These are phyloP conservation scores for Aphelinus atriplicis DNA, from an alignment of 1,140 invertebrate species.

Conservation along the genomic window DNA sequence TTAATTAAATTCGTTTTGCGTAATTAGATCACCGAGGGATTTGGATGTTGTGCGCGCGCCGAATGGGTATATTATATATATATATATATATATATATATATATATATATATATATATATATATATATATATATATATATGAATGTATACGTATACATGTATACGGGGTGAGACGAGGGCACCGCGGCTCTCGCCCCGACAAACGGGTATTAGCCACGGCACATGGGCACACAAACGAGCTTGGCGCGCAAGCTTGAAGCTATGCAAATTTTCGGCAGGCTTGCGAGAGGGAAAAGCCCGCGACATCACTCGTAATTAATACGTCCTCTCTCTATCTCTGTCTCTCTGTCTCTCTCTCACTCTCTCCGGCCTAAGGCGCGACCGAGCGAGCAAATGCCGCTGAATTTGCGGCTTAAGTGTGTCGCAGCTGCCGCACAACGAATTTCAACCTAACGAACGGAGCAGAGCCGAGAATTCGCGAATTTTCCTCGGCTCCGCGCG, in stretches of 20 bases:
- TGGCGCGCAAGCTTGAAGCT: background rate
- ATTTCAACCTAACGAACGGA: slow-evolving; percentile 17
- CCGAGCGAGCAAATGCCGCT: background rate
- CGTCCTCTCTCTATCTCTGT: background rate
- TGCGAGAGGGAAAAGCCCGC: slow-evolving; percentile 17
- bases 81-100: no score
- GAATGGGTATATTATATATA: background rate
- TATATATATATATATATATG: no score
- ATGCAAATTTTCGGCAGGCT: slow-evolving; percentile 33
- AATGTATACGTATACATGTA: no score
- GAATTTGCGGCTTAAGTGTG: slow-evolving; percentile 8
- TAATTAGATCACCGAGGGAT: background rate
- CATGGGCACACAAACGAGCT: slow-evolving; percentile 15
- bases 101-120: no score
- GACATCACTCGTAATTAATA: slow-evolving; percentile 39
- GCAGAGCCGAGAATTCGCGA: background rate
- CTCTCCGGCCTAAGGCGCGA: slow-evolving; percentile 22
- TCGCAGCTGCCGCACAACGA: slow-evolving; percentile 3
- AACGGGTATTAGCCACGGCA: slow-evolving; percentile 29
- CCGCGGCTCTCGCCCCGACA: background rate
- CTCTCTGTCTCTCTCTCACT: background rate
- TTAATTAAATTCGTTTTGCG: no score
- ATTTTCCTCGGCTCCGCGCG: background rate
- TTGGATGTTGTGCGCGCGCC: background rate
- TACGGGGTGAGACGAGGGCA: no score